Base-by-base conservation (phyloP, 23 tunicate genomes). In the Styela plicata region DNA sequence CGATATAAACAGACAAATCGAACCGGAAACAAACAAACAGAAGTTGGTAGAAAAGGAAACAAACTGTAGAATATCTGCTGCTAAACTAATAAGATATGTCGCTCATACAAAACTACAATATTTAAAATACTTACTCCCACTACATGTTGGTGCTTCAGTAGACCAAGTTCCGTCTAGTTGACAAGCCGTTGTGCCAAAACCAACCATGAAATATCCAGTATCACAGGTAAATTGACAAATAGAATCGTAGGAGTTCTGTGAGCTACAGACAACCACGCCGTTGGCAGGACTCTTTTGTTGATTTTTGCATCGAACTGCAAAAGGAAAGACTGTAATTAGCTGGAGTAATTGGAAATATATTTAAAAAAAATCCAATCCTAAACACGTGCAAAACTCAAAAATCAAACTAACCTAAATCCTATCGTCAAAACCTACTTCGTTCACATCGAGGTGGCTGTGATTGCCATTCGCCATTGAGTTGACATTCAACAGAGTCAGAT, bases 381-480 rank as follows among this genome's bases (percentile, higher is more conserved):
- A n/a, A n/a, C n/a, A n/a, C 64, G 64, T 61, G 64, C 19, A 19
- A 19, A 61, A 25, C 65, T 20, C 25, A 30, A 13, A 30, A 65
- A 17, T 74, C 80, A 34, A 20, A 28, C 27, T 20, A n/a, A n/a
- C n/a, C n/a, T n/a, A n/a, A n/a, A n/a, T n/a, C n/a, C n/a, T n/a
- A n/a, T n/a, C n/a, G n/a, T n/a, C n/a, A 25, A 27, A 18, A n/a
- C 81, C 17, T 76, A 76, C 81, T 44, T 44, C 64, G 25, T 23
- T n/a, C 81, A 44, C 81, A 76, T 37, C 53, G 33, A 36, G 81
- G 81, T 25, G 66, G 64, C 24, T 76, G 81, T 30, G 26, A 53
- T 79, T 73, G 66, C 91, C 97, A 87, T 30, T 67, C 21, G 27
- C 85, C 85, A 68, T 87, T 74, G 18, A n/a, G 22, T 63, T 84